phyloP scores from a whole-genome alignment of 2,888 invertebrate species.

The Siphonodentalium dalli region DNA sequence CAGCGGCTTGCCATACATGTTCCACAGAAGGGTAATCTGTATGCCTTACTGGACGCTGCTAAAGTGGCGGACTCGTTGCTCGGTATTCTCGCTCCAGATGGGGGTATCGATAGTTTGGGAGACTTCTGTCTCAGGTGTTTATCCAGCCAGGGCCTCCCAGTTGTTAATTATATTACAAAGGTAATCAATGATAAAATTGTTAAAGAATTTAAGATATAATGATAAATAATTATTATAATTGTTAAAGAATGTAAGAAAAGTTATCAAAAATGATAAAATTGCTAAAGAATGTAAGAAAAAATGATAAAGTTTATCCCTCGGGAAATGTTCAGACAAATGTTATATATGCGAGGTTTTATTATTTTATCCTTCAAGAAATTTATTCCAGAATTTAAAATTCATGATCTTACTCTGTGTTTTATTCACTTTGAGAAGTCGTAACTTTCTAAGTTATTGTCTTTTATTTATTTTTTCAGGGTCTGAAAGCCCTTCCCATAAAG shows the following conservation, averaged over 20 bases:
- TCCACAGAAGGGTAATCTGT: conserved; percentile 78
- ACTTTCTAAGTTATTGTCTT: background rate
- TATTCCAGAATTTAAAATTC: background rate
- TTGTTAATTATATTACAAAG: conserved; percentile 66
- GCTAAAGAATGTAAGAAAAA: too few relatives aligned
- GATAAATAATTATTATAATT: too few relatives aligned
- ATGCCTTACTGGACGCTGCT: conserved; percentile 69
- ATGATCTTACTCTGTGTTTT: background rate
- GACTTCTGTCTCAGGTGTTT: conserved; percentile 79
- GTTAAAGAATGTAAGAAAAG: too few relatives aligned
- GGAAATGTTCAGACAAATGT: background rate
- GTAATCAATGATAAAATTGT: conserved; percentile 33
- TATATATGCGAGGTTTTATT: too few relatives aligned
- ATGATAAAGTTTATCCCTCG: too few relatives aligned
- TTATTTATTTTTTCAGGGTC: conserved; percentile 44
- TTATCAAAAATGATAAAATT: too few relatives aligned
- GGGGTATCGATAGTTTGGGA: conserved; percentile 80
- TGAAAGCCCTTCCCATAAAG: conserved; percentile 56
- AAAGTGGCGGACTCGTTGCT: conserved; percentile 82
- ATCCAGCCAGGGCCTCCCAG: conserved; percentile 84
- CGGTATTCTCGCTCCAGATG: conserved; percentile 71
- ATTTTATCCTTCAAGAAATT: too few relatives aligned
- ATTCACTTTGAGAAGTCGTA: background rate
- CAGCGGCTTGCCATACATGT: conserved; percentile 84
- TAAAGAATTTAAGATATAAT: too few relatives aligned